These are phyloP conservation scores for Poeciliopsis paucimaculata DNA, from an alignment of 2,797 vertebrate species.

Conservation along the genomic window DNA sequence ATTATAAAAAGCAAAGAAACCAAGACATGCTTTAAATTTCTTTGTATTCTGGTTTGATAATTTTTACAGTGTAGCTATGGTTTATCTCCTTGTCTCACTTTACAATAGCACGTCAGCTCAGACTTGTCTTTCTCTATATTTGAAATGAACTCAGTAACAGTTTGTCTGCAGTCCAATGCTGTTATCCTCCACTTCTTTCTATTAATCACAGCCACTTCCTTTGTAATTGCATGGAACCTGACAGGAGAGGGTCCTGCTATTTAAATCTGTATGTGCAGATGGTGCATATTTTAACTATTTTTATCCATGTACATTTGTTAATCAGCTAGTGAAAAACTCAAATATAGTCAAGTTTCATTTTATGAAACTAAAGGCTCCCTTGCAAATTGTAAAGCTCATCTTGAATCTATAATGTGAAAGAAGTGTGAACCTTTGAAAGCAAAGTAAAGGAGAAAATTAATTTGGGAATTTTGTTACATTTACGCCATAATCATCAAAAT, in stretches of 20 bases:
- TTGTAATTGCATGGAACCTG: constrained; percentile 27
- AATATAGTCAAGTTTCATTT: neutral
- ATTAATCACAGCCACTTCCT: constrained; percentile 46
- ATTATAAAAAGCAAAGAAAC: constrained; percentile 8
- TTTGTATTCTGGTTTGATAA: constrained; percentile 49
- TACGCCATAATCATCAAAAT: neutral
- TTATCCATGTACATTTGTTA: neutral
- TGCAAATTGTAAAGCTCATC: constrained; percentile 14
- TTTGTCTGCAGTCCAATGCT: constrained; percentile 19
- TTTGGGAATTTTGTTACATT: neutral
- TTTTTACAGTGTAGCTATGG: constrained; percentile 47
- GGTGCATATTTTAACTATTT: neutral
- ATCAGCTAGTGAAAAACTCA: neutral
- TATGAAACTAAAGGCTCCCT: neutral
- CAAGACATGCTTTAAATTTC: constrained; percentile 31
- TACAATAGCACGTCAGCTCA: constrained; percentile 48
- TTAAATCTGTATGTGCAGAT: neutral
- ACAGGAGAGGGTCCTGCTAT: constrained; percentile 9
- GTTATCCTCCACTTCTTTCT: constrained; percentile 45
- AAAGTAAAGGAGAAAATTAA: neutral
- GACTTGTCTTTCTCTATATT: constrained; percentile 65
- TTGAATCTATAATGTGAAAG: constrained; percentile 34
- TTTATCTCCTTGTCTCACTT: constrained; percentile 49
- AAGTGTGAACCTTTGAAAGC: neutral
- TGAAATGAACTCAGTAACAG: constrained; percentile 56